Conservation (phyloP, 2,113 vertebrate species). For the Aspidoscelis tigris region DNA sequence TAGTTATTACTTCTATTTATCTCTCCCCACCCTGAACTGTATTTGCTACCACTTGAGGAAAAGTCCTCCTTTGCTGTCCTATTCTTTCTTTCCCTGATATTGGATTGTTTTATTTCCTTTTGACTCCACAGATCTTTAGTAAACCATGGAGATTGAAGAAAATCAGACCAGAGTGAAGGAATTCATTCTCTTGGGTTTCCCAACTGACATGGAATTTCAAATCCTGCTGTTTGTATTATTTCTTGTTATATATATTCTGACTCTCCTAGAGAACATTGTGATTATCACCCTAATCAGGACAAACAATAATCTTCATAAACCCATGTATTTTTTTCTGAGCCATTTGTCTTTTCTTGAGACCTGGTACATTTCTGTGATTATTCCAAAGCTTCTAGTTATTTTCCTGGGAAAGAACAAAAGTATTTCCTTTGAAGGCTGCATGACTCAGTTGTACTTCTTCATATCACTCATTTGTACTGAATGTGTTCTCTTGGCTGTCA, state of each 20-base stretch:
- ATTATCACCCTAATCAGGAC: constrained; percentile 37
- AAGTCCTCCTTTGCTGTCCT: too few relatives aligned
- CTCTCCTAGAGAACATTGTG: constrained; percentile 43
- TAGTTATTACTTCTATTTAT: background rate
- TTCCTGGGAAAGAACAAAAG: background rate
- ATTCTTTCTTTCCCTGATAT: background rate
- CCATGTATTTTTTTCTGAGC: constrained; percentile 64
- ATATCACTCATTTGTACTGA: constrained; percentile 44
- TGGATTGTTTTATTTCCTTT: background rate
- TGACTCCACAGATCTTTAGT: background rate
- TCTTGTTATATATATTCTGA: constrained; percentile 47
- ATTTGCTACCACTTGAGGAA: background rate
- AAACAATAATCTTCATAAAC: constrained; percentile 47
- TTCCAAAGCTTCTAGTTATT: constrained; percentile 49
- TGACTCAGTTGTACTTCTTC: constrained; percentile 63
- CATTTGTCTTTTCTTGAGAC: constrained; percentile 49
- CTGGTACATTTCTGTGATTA: constrained; percentile 59
- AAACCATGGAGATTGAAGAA: background rate
- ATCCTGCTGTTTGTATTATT: constrained; percentile 57
- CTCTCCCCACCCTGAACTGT: background rate
- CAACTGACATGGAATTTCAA: constrained; percentile 37
- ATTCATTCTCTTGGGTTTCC: constrained; percentile 47
- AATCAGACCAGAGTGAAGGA: constrained; percentile 24
- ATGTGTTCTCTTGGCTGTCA: constrained; percentile 57
- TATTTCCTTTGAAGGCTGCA: constrained; percentile 44